A percentile compares a stretch with the other conserved stretches of the same genome.
These are phyloP conservation scores for Alectoris magna DNA, from an alignment of 2,797 vertebrate species.

Conservation along the genomic window DNA sequence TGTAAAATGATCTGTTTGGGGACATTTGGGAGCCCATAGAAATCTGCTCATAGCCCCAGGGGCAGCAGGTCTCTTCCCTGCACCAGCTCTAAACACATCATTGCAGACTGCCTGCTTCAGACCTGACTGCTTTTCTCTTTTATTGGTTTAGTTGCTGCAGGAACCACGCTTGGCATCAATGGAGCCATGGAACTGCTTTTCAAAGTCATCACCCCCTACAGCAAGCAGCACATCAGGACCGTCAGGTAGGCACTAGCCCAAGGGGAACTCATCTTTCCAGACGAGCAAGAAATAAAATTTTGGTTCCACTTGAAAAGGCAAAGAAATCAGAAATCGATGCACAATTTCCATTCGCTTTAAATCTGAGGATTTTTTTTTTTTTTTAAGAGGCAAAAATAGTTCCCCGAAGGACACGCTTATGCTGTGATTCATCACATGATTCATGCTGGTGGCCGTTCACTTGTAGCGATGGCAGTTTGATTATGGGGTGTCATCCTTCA, in stretches of 20 bases:
- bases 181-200: conserved; percentile 89
- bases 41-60: neutral
- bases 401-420: conserved; percentile 13
- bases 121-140: conserved; percentile 55
- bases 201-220: conserved; percentile 85
- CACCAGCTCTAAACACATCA: neutral
- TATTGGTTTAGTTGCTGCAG: conserved; percentile 82
- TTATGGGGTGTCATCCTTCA: neutral
- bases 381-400: conserved; percentile 40
- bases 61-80: neutral
- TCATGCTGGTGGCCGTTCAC: conserved; percentile 43
- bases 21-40: neutral
- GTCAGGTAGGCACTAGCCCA: conserved; percentile 84
- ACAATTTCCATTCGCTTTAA: conserved; percentile 38
- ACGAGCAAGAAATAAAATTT: conserved; percentile 58
- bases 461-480: conserved; percentile 19
- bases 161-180: conserved; percentile 86
- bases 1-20: neutral
- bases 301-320: conserved; percentile 56
- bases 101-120: neutral
- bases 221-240: conserved; percentile 77
- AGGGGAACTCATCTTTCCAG: conserved; percentile 34
- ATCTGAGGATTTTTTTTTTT: conserved; percentile 16
- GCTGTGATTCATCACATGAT: conserved; percentile 59
- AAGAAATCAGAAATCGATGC: conserved; percentile 50